Evolutionary conservation across 2,113 vertebrate genomes (phyloP).

Genomic region (Felis chaus): DNA sequence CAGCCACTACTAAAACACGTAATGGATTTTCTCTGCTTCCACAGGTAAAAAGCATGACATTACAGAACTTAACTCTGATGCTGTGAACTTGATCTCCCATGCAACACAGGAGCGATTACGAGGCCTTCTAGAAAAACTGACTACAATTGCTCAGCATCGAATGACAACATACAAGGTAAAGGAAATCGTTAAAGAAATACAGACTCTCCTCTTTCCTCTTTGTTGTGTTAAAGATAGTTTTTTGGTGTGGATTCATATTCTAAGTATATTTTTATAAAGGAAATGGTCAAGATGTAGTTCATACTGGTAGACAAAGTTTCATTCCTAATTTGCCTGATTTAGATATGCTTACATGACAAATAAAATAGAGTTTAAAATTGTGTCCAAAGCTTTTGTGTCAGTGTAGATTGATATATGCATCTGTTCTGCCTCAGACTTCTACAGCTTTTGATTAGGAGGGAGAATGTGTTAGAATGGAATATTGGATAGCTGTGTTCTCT

Average conservation of each 20-base stretch:
- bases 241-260: background rate
- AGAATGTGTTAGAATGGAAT: background rate
- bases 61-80: slow-evolving; percentile 91
- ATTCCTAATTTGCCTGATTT: slow-evolving; percentile 19
- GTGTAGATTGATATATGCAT: background rate
- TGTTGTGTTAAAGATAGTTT: slow-evolving; percentile 53
- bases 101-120: slow-evolving; percentile 93
- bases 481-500: background rate
- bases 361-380: slow-evolving; percentile 2
- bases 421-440: slow-evolving; percentile 17
- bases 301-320: background rate
- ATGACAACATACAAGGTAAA: slow-evolving; percentile 90
- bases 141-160: slow-evolving; percentile 90
- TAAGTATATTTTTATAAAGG: slow-evolving; percentile 35
- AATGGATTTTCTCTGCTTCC: slow-evolving; percentile 94
- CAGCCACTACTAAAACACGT: slow-evolving; percentile 93
- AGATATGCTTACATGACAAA: slow-evolving; percentile 16
- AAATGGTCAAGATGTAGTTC: slow-evolving; percentile 15
- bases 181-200: slow-evolving; percentile 73
- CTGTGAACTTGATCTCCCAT: slow-evolving; percentile 92
- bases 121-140: slow-evolving; percentile 91
- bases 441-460: slow-evolving; percentile 1
- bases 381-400: background rate
- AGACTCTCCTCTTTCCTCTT: slow-evolving; percentile 58
- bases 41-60: slow-evolving; percentile 94